Evolutionary conservation across 2,888 invertebrate genomes (phyloP), one percentile per base, ranked within the genome.

Genomic region (Troides aeacus): DNA sequence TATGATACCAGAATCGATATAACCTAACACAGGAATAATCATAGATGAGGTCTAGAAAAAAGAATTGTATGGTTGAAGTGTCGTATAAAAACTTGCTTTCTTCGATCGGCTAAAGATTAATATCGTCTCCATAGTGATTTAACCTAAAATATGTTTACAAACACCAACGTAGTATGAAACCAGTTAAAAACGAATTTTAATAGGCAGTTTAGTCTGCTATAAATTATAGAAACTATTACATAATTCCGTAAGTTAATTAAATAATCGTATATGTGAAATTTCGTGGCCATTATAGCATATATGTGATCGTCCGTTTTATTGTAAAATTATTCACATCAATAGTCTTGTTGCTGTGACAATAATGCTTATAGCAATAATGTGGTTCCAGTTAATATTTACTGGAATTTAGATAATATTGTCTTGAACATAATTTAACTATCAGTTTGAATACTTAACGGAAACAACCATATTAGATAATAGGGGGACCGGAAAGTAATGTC

Each of bases 191-290:
- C 18, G 56, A 36, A 64, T 64, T 63, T 30, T 17, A 53, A 8
- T 64, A n/a, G 8, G 30, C n/a, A 36, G 36, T 56, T 39, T 36
- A 30, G 36, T 12, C 56, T 21, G 21, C 30, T 15, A 42, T 17
- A 58, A 58, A 58, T 64, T 58, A 58, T 58, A 8, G 42, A 58
- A 57, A 36, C 42, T 53, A 61, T 61, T 66, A 61, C 53, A 50
- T 50, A 50, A 50, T 50, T 50, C 15, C 50, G 15, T 58, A 58
- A 46, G 62, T 62, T 46, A 57, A 58, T 67, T 67, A 57, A 62
- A 66, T 62, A 62, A 50, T 39, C 57, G 42, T 79, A 72, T 77
- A 7, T 46, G 46, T 62, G 57, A 57, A 58, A 63, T 46, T 58
- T 24, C 53, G 24, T 58, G 24, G 18, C 18, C 50, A 18, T 50